These are phyloP conservation scores for Tetraodon nigroviridis DNA, from an alignment of 2,113 vertebrate species.

Conservation along the genomic window DNA sequence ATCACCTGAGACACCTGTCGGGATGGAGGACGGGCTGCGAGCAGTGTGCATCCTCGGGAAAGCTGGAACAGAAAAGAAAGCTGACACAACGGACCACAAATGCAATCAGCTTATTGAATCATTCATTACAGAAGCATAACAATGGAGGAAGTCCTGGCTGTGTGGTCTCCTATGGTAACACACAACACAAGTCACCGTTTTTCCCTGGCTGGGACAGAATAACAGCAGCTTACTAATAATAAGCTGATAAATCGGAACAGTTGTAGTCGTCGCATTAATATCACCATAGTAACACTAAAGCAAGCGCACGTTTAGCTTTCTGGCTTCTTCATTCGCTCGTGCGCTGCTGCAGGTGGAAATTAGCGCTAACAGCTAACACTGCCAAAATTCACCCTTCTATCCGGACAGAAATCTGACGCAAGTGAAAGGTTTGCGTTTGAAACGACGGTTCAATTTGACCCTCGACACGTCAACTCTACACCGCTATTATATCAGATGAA, in stretches of 20 bases:
- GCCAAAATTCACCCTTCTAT: no score
- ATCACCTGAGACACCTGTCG: constrained; percentile 35
- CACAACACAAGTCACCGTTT: constrained; percentile 12
- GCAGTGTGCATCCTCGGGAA: constrained; percentile 78
- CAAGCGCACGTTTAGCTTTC: no score
- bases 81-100: not conserved
- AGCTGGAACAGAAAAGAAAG: constrained; percentile 10
- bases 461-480: no score
- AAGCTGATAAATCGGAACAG: no score
- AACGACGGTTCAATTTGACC: no score
- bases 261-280: no score
- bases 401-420: no score
- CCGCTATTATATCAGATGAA: no score
- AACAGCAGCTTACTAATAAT: not conserved
- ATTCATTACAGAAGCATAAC: not conserved
- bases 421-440: no score
- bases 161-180: constrained; percentile 36
- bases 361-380: not conserved
- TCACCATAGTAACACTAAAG: no score
- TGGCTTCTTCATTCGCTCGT: no score
- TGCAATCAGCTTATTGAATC: not conserved
- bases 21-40: constrained; percentile 70
- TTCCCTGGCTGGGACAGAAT: not conserved
- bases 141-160: constrained; percentile 1
- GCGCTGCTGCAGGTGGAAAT: constrained; percentile 2